These are phyloP conservation scores for Cyphomyrus discorhynchus DNA, from an alignment of 2,113 vertebrate species.

Conservation along the genomic window DNA sequence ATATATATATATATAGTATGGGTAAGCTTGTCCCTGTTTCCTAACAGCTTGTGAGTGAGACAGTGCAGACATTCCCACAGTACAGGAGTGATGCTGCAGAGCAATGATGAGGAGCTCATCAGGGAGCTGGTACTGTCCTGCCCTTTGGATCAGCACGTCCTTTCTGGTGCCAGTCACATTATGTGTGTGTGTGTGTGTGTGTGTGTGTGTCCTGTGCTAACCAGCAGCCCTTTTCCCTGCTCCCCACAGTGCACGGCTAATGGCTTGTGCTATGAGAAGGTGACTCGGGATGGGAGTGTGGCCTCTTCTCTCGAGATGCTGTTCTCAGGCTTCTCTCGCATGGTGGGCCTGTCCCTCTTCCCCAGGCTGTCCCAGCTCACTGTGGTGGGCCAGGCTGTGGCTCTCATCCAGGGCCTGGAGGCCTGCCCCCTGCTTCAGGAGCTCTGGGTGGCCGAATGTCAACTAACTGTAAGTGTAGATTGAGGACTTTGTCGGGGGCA, in stretches of 20 bases:
- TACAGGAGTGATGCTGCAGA: constrained; percentile 55
- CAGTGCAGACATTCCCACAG: background rate
- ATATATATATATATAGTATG: background rate
- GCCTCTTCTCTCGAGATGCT: constrained; percentile 67
- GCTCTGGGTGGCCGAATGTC: constrained; percentile 73
- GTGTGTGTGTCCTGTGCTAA: background rate
- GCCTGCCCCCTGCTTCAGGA: constrained; percentile 61
- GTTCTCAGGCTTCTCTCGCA: constrained; percentile 69
- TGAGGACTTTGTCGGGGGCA: background rate
- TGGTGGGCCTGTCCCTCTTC: constrained; percentile 68
- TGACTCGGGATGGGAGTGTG: constrained; percentile 53
- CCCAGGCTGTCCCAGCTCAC: constrained; percentile 62
- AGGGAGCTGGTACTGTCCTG: constrained; percentile 66
- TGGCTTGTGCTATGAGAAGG: constrained; percentile 63
- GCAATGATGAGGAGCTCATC: constrained; percentile 62
- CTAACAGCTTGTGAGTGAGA: background rate
- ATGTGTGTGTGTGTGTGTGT: background rate
- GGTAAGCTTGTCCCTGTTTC: background rate
- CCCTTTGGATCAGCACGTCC: background rate
- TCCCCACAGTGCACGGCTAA: constrained; percentile 65
- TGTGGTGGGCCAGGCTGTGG: constrained; percentile 65
- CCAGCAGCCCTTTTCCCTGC: background rate
- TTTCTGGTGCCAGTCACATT: background rate
- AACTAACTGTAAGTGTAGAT: constrained; percentile 57
- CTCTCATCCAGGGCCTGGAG: constrained; percentile 63